Conservation (phyloP, 2,888 invertebrate species). For the Caenorhabditis plicata region DNA sequence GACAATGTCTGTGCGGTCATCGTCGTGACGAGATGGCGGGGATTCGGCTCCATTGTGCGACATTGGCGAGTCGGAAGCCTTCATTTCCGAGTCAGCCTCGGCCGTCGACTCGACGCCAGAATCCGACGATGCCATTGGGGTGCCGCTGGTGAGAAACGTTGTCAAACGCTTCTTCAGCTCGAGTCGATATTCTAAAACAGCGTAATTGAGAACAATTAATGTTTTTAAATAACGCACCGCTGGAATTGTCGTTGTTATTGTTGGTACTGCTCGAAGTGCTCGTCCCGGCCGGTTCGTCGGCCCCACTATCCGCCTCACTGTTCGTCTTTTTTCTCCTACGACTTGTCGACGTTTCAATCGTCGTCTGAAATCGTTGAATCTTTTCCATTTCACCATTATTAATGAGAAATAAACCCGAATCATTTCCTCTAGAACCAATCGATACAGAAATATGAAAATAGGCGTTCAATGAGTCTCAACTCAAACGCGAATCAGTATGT, state of each 20-base stretch:
- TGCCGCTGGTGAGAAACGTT: conserved; percentile 35
- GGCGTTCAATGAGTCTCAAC: too few species aligned
- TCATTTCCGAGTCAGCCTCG: conserved; percentile 52
- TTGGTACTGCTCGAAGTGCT: conserved; percentile 23
- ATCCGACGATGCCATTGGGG: conserved; percentile 64
- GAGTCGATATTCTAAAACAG: conserved; percentile 20
- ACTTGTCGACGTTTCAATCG: conserved; percentile 24
- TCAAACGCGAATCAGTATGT: too few species aligned
- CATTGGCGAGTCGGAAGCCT: conserved; percentile 47
- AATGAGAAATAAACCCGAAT: too few species aligned
- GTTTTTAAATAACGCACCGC: conserved; percentile 12
- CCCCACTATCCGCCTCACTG: conserved; percentile 33
- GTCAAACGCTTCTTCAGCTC: conserved; percentile 31
- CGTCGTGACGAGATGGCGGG: conserved; percentile 19
- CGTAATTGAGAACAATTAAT: not conserved
- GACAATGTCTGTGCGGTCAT: conserved; percentile 41
- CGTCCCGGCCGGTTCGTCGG: conserved; percentile 33
- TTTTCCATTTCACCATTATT: too few species aligned
- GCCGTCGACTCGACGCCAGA: conserved; percentile 64
- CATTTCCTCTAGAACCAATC: too few species aligned
- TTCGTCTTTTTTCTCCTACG: conserved; percentile 32
- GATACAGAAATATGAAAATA: too few species aligned
- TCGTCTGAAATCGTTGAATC: conserved; percentile 18
- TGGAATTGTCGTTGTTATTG: conserved; percentile 29
- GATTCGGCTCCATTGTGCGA: conserved; percentile 43